Conservation (phyloP, 2,797 vertebrate species). For the Delichon dasypus region DNA sequence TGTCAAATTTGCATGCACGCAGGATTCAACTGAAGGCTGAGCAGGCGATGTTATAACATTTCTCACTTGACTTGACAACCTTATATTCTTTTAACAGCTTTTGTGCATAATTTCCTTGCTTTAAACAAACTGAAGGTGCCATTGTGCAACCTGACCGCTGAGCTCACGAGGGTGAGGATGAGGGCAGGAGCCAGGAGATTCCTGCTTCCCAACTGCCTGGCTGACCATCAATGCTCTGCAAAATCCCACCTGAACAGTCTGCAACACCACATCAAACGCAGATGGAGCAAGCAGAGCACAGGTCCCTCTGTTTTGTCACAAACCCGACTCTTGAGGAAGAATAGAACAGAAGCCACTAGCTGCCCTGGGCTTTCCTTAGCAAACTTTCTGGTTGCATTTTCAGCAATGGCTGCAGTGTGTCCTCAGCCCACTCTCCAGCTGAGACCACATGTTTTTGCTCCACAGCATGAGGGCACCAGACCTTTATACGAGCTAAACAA, state of each 20-base stretch:
- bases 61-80: slow-evolving; percentile 45
- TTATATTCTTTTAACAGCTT: slow-evolving; percentile 45
- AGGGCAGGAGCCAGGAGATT: not conserved
- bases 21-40: slow-evolving; percentile 35
- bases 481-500: not conserved
- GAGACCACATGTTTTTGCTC: not conserved
- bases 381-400: not conserved
- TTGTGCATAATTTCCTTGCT: not conserved
- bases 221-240: not conserved
- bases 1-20: slow-evolving; percentile 52
- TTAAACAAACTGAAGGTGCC: slow-evolving; percentile 35
- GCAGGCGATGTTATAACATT: slow-evolving; percentile 32
- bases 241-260: not conserved
- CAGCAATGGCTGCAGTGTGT: not conserved
- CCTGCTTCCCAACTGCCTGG: not conserved
- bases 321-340: not conserved
- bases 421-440: not conserved
- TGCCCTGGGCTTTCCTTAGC: not conserved
- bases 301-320: not conserved
- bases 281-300: not conserved
- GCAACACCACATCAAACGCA: rapidly evolving
- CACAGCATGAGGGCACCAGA: slow-evolving; percentile 41
- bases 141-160: not conserved
- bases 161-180: not conserved
- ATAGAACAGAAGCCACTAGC: not conserved